Percentiles rank a stretch among this genome's conserved stretches.
phyloP scores from a whole-genome alignment of 2,797 vertebrate species.

The Otus scops region DNA sequence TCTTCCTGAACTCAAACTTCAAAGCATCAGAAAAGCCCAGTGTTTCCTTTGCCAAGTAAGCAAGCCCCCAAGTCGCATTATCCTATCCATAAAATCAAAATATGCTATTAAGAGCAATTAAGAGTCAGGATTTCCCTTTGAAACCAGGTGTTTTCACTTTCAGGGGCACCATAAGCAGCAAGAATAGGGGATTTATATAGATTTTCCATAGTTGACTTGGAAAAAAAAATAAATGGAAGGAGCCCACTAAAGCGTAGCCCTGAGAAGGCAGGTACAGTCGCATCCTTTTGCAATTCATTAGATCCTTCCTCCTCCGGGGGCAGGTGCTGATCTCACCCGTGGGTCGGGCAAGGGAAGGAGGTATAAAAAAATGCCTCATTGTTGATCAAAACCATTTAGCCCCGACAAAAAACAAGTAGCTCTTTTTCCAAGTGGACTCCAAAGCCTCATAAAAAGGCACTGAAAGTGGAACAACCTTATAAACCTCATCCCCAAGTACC shows the following conservation, averaged over 20 bases:
- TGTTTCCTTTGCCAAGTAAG: not conserved
- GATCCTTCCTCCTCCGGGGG: not conserved
- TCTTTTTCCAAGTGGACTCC: not conserved
- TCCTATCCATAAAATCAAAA: constrained; percentile 19
- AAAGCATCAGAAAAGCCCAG: not conserved
- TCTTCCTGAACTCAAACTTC: not conserved
- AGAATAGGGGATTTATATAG: not conserved
- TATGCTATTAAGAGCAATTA: not conserved
- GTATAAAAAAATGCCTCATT: fast-evolving
- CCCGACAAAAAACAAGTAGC: not conserved
- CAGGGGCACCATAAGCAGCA: not conserved
- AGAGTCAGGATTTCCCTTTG: constrained; percentile 25
- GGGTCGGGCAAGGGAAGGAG: not conserved
- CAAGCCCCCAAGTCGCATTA: not conserved
- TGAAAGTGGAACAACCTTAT: not conserved
- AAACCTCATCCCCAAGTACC: not conserved
- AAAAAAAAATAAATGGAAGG: not conserved
- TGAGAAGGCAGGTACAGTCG: not conserved
- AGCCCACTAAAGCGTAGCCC: not conserved
- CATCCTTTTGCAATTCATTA: constrained; percentile 40
- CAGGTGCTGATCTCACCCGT: not conserved
- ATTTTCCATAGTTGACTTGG: constrained; percentile 14
- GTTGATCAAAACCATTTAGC: not conserved
- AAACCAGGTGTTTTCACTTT: constrained; percentile 50
- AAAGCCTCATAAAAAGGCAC: not conserved